Percentiles rank a stretch among this genome's conserved stretches.
Evolutionary conservation across 2,888 invertebrate genomes (phyloP).

Genomic region (Pseudanteris insignis): DNA sequence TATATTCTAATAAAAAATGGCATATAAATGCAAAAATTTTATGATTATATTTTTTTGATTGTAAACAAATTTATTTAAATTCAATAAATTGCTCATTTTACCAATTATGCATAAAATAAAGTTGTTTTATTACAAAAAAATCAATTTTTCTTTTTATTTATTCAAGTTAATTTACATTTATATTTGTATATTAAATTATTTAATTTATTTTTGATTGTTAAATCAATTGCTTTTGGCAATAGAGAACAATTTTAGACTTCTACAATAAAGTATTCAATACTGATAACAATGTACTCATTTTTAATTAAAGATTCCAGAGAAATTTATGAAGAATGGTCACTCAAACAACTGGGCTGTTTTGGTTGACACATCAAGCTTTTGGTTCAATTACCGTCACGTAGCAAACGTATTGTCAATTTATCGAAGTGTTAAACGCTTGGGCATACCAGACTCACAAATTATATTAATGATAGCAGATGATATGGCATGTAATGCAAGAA

Average conservation of each 20-base stretch:
- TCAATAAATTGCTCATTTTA: too few relatives aligned
- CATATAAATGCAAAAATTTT: too few relatives aligned
- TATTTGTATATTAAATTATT: too few relatives aligned
- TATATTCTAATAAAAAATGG: background rate
- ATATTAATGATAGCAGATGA: conserved; percentile 99
- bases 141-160: too few relatives aligned
- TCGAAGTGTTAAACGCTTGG: conserved; percentile 95
- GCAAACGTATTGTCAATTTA: conserved; percentile 99
- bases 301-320: conserved; percentile 69
- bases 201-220: too few relatives aligned
- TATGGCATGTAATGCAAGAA: conserved; percentile 98
- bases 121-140: too few relatives aligned
- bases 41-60: too few relatives aligned
- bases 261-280: background rate
- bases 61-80: too few relatives aligned
- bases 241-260: background rate
- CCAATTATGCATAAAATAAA: too few relatives aligned
- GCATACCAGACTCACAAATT: conserved; percentile 99
- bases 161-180: too few relatives aligned
- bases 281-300: conserved; percentile 1
- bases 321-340: conserved; percentile 76
- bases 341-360: conserved; percentile 99
- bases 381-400: conserved; percentile 99
- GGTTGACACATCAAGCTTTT: conserved; percentile 98
- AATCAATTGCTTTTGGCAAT: too few relatives aligned